phyloP scores from a whole-genome alignment of 1,140 invertebrate species.

The Zeugodacus cucurbitae region DNA sequence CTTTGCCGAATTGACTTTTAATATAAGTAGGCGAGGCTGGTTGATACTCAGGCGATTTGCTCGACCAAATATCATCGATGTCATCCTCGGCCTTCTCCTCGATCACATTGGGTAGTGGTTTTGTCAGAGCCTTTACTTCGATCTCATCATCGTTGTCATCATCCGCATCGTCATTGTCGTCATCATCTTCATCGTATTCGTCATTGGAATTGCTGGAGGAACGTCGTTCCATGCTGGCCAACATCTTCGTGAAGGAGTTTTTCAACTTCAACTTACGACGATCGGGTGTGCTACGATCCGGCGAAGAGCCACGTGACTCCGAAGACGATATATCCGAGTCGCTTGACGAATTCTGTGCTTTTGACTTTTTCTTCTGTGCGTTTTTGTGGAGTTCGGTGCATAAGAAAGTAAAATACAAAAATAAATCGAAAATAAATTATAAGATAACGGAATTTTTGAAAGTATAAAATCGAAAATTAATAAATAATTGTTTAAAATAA shows the following conservation, averaged over 20 bases:
- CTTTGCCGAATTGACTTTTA: conserved; percentile 35
- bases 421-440: not conserved
- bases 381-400: not conserved
- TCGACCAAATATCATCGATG: conserved; percentile 60
- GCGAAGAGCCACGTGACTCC: conserved; percentile 53
- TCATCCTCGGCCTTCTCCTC: conserved; percentile 13
- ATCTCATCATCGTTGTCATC: not conserved
- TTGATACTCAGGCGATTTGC: conserved; percentile 56
- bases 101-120: not conserved
- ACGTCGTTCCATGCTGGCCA: conserved; percentile 54
- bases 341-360: conserved; percentile 44
- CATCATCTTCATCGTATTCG: conserved; percentile 54
- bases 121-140: not conserved
- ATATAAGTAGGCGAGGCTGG: conserved; percentile 52
- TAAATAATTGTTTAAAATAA: not conserved
- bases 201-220: conserved; percentile 59
- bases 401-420: not conserved
- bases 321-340: conserved; percentile 62
- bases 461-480: not conserved
- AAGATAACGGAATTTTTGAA: not conserved
- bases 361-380: not conserved
- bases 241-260: conserved; percentile 52
- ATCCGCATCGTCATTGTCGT: conserved; percentile 39
- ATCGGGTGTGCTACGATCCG: conserved; percentile 45
- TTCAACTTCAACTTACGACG: conserved; percentile 43